Percentiles rank a stretch among this genome's conserved stretches.
phyloP scores from a whole-genome alignment of 2,888 invertebrate species.

The Lypha dubia region DNA sequence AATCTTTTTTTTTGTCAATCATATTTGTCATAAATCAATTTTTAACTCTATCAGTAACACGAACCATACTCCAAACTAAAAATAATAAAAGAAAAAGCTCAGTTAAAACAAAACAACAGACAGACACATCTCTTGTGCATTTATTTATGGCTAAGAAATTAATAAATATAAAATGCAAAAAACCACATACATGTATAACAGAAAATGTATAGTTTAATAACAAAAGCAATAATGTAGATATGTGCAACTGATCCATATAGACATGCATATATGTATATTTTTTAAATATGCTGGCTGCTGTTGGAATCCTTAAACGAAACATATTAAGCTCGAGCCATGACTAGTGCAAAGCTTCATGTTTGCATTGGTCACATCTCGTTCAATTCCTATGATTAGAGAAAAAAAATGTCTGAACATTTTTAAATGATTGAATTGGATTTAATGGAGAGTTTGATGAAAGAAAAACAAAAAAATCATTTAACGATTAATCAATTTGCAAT shows the following conservation, averaged over 20 bases:
- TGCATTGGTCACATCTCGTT: neutral
- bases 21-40: slow-evolving; percentile 71
- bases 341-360: neutral
- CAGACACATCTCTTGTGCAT: no score
- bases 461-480: slow-evolving; percentile 57
- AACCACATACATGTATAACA: no score
- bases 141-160: no score
- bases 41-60: slow-evolving; percentile 65
- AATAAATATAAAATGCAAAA: no score
- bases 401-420: slow-evolving; percentile 8
- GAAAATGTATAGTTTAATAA: no score
- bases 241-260: slow-evolving; percentile 33
- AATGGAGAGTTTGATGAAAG: slow-evolving; percentile 62
- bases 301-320: no score
- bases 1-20: slow-evolving; percentile 58
- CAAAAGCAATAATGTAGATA: no score
- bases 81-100: slow-evolving; percentile 3
- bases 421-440: slow-evolving; percentile 54
- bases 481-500: slow-evolving; percentile 71
- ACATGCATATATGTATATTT: no score
- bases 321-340: no score
- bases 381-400: neutral
- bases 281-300: slow-evolving; percentile 20
- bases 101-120: neutral
- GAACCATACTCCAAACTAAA: slow-evolving; percentile 3